Conservation (phyloP, 2,888 invertebrate species). For the Steinernema carpocapsae region DNA sequence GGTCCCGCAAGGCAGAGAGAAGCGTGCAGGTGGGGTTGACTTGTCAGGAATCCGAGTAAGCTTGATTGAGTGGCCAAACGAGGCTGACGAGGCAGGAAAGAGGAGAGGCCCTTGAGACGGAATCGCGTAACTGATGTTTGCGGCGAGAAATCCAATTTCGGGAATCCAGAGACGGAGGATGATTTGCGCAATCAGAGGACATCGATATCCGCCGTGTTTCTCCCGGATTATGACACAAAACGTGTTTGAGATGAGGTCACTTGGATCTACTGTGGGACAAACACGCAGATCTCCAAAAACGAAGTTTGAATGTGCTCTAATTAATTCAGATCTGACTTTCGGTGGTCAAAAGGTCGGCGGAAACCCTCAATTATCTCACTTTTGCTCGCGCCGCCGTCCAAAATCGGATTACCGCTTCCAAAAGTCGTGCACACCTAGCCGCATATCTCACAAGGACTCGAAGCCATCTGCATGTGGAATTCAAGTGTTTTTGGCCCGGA, state of each 20-base stretch:
- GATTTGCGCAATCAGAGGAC: neutral
- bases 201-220: conserved; percentile 16
- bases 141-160: conserved; percentile 30
- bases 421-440: neutral
- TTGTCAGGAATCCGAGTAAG: neutral
- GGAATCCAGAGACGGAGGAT: conserved; percentile 4
- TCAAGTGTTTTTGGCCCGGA: conserved; percentile 2
- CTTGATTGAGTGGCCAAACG: conserved; percentile 30
- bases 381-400: neutral
- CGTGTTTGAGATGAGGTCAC: neutral
- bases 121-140: neutral
- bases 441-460: neutral
- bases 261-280: neutral
- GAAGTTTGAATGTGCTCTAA: too few relatives aligned
- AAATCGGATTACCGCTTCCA: neutral
- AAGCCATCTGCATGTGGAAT: conserved; percentile 15
- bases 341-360: conserved; percentile 25
- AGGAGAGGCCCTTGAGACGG: conserved; percentile 15
- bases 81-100: neutral
- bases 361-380: neutral
- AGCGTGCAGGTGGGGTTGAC: conserved; percentile 24
- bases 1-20: neutral
- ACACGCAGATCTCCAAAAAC: too few relatives aligned
- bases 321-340: conserved; percentile 1
- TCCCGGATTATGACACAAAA: conserved; percentile 16